Percentiles rank a stretch among this genome's conserved stretches.
Evolutionary conservation across 2,797 vertebrate genomes (phyloP).

Genomic region (Lutjanus argentimaculatus): DNA sequence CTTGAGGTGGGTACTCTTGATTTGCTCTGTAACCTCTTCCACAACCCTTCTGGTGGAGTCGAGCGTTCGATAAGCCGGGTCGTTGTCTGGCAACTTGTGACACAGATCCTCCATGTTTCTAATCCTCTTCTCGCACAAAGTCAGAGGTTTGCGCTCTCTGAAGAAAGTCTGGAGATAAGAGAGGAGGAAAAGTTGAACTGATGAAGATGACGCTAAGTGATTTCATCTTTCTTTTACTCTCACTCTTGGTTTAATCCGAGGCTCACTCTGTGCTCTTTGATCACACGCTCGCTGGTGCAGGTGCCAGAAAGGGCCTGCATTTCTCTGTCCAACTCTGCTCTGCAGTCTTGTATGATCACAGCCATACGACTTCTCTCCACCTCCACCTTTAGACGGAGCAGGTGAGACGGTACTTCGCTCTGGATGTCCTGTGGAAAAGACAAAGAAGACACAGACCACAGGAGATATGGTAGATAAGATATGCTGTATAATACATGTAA

Average conservation of each 20-base stretch:
- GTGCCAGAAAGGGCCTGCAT: constrained; percentile 84
- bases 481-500: neutral
- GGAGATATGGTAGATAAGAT: constrained; percentile 16
- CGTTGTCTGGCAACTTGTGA: constrained; percentile 89
- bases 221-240: constrained; percentile 26
- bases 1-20: constrained; percentile 81
- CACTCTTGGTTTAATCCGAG: constrained; percentile 25
- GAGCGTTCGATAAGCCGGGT: constrained; percentile 83
- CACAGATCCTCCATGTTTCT: constrained; percentile 92
- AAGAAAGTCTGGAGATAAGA: constrained; percentile 88
- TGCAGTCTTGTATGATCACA: constrained; percentile 88
- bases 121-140: constrained; percentile 90
- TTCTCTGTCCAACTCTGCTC: constrained; percentile 89
- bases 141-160: constrained; percentile 88
- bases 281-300: constrained; percentile 89
- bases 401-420: constrained; percentile 90
- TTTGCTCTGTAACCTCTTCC: constrained; percentile 86
- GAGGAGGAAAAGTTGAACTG: constrained; percentile 31
- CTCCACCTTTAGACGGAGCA: constrained; percentile 91
- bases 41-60: constrained; percentile 82
- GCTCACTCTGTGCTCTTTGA: constrained; percentile 91
- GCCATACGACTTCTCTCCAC: constrained; percentile 87
- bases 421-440: constrained; percentile 88
- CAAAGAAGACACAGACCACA: constrained; percentile 1
- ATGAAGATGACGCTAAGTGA: constrained; percentile 36